Conservation (phyloP, 2,888 invertebrate genomes). For the Sinotaia quadrata region DNA sequence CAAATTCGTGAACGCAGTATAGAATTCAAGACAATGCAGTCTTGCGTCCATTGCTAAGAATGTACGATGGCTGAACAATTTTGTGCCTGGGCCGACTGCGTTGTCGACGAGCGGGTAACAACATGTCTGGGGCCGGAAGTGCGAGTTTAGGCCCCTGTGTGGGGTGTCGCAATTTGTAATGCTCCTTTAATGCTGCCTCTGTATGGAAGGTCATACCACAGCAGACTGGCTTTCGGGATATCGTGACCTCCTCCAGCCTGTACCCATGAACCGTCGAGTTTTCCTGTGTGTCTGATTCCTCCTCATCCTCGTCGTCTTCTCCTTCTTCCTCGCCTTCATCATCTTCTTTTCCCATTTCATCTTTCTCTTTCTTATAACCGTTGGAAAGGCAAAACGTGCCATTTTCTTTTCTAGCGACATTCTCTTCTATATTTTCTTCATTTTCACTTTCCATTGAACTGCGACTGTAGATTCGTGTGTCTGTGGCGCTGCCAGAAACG, state of each 20-base stretch:
- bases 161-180: constrained; percentile 82
- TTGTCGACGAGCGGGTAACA: constrained; percentile 84
- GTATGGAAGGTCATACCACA: constrained; percentile 28
- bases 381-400: no score
- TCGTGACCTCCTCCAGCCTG: constrained; percentile 10
- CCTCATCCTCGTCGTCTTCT: constrained; percentile 5
- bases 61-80: constrained; percentile 76
- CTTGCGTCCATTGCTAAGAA: constrained; percentile 45
- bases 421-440: neutral
- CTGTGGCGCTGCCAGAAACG: neutral
- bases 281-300: neutral
- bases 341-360: constrained; percentile 27
- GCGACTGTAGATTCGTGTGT: neutral
- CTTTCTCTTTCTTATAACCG: constrained; percentile 7
- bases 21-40: constrained; percentile 42
- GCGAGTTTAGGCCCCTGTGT: constrained; percentile 75
- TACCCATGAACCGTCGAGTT: neutral
- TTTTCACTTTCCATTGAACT: neutral
- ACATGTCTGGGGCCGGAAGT: constrained; percentile 81
- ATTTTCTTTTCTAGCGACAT: neutral
- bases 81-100: constrained; percentile 84
- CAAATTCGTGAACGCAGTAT: neutral
- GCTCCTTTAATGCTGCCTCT: constrained; percentile 77
- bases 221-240: constrained; percentile 17
- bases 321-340: constrained; percentile 3